Percentiles rank a stretch among this genome's conserved stretches.
Evolutionary conservation across 2,797 vertebrate genomes (phyloP).

Genomic region (Staurois parvus): DNA sequence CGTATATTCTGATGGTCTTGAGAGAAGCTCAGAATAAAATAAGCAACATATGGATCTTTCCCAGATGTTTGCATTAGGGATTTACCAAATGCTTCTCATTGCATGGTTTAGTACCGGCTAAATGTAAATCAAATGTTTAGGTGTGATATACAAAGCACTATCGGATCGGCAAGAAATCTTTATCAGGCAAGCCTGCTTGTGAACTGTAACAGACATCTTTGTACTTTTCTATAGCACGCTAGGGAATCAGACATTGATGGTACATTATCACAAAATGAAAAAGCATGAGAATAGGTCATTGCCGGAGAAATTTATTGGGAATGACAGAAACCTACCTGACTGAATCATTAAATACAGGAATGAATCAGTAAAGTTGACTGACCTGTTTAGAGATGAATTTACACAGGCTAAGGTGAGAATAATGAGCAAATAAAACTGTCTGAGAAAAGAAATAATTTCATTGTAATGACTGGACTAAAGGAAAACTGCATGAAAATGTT

Average conservation of each 20-base stretch:
- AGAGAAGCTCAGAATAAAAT: slow-evolving; percentile 49
- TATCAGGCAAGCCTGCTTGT: slow-evolving; percentile 20
- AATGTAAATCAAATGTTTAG: slow-evolving; percentile 57
- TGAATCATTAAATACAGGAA: neutral
- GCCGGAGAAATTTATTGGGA: neutral
- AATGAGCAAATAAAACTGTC: slow-evolving; percentile 30
- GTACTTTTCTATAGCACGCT: neutral
- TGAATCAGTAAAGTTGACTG: neutral
- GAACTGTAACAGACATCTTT: slow-evolving; percentile 24
- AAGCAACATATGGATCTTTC: slow-evolving; percentile 55
- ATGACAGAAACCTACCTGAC: neutral
- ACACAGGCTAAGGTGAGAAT: slow-evolving; percentile 9
- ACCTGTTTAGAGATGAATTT: neutral
- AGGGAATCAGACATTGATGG: neutral
- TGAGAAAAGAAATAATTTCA: neutral
- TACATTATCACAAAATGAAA: slow-evolving; percentile 18
- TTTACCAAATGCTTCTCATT: slow-evolving; percentile 50
- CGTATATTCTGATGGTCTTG: slow-evolving; percentile 26
- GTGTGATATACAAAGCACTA: slow-evolving; percentile 56
- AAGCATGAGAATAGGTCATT: neutral
- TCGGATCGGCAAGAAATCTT: slow-evolving; percentile 15
- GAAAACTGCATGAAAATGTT: neutral
- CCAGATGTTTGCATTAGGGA: slow-evolving; percentile 62
- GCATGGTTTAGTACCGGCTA: slow-evolving; percentile 6
- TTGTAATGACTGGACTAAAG: neutral